Conservation (phyloP, 2,888 invertebrate genomes). For the Temnothorax unifasciatus region DNA sequence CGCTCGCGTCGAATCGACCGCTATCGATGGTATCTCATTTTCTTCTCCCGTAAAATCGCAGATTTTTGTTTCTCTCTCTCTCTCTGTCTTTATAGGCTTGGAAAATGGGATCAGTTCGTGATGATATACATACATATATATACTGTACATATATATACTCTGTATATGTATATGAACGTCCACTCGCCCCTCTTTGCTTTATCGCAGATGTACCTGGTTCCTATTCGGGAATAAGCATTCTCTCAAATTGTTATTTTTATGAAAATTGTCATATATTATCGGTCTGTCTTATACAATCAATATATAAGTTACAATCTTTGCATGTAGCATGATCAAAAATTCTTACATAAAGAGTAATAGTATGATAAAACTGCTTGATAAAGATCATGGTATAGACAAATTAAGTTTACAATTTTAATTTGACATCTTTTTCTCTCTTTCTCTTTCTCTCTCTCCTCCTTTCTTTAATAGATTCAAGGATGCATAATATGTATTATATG, state of each 20-base stretch:
- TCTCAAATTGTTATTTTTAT: constrained; percentile 17
- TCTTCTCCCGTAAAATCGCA: constrained; percentile 65
- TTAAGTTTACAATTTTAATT: constrained; percentile 7
- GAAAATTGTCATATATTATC: neutral
- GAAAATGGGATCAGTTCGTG: constrained; percentile 83
- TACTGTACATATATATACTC: constrained; percentile 38
- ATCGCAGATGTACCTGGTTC: constrained; percentile 50
- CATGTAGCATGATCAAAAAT: constrained; percentile 37
- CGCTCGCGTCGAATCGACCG: constrained; percentile 83
- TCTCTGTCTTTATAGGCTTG: constrained; percentile 79
- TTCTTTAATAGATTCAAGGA: neutral
- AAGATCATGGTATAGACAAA: neutral
- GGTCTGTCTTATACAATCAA: neutral
- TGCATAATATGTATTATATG: neutral
- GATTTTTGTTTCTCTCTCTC: constrained; percentile 70
- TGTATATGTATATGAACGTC: constrained; percentile 64
- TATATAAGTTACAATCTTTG: constrained; percentile 8
- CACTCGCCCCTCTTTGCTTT: constrained; percentile 78
- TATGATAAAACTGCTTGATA: constrained; percentile 14
- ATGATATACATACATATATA: constrained; percentile 45
- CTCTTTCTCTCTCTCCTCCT: neutral
- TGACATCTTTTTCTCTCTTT: neutral
- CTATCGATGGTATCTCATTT: constrained; percentile 83
- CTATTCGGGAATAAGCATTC: constrained; percentile 68
- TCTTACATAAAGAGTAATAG: neutral